Evolutionary conservation across 2,888 invertebrate genomes (phyloP).

Genomic region (Epiblema foenella): DNA sequence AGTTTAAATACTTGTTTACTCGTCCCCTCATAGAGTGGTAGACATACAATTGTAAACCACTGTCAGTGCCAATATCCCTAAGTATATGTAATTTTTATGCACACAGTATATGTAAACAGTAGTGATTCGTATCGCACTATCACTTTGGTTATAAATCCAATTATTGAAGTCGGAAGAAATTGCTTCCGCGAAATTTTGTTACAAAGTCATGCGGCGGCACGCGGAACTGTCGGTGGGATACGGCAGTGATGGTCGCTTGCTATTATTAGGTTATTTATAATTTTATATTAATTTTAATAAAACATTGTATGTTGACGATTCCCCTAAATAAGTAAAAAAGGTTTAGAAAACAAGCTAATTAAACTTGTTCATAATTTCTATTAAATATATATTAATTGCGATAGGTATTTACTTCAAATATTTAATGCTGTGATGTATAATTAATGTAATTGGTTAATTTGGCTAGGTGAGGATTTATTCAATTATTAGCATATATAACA

Average conservation of each 20-base stretch:
- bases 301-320: too few species aligned
- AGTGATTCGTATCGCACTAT: slow-evolving; percentile 63
- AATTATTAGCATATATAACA: too few species aligned
- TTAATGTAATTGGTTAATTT: not conserved
- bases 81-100: not conserved
- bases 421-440: not conserved
- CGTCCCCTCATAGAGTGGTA: not conserved
- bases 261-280: too few species aligned
- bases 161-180: slow-evolving; percentile 66
- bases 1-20: not conserved
- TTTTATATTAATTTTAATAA: too few species aligned
- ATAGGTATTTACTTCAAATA: not conserved
- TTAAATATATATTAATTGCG: not conserved
- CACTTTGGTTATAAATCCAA: slow-evolving; percentile 59
- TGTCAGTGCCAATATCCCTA: not conserved
- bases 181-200: slow-evolving; percentile 69
- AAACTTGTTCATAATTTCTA: slow-evolving; percentile 5
- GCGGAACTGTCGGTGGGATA: slow-evolving; percentile 61
- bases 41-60: not conserved
- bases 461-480: not conserved
- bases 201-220: slow-evolving; percentile 50
- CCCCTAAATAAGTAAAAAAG: too few species aligned
- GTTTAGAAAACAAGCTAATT: too few species aligned
- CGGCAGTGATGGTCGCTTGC: slow-evolving; percentile 44
- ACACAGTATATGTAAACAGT: slow-evolving; percentile 49